Evolutionary conservation across 1,140 invertebrate genomes (phyloP).

Genomic region (Eriocheir sinensis): DNA sequence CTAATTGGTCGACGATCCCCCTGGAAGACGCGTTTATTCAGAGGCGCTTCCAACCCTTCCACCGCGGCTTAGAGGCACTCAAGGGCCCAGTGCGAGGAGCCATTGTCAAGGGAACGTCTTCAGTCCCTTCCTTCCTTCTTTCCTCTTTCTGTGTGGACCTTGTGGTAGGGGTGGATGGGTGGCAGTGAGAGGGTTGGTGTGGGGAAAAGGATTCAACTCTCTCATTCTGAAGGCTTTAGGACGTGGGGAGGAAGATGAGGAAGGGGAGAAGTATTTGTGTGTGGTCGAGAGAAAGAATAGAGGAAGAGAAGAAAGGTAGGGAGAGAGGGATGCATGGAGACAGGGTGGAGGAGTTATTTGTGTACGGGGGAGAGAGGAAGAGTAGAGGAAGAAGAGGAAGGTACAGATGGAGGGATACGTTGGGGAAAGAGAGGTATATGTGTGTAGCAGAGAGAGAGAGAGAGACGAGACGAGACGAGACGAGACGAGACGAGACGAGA

Average conservation of each 20-base stretch:
- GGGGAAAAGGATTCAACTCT: no score
- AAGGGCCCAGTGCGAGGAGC: not conserved
- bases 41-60: not conserved
- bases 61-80: not conserved
- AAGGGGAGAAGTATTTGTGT: no score
- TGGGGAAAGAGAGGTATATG: not conserved
- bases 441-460: not conserved
- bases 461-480: no score
- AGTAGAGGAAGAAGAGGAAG: not conserved
- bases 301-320: not conserved
- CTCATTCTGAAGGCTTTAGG: no score
- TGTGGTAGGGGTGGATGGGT: not conserved
- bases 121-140: no score
- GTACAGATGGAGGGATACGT: not conserved
- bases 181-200: no score
- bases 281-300: no score
- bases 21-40: not conserved
- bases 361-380: not conserved
- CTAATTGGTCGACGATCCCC: not conserved
- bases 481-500: no score
- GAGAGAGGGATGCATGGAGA: not conserved
- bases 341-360: not conserved
- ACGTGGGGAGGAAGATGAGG: not conserved
- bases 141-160: not conserved
- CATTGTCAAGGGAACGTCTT: not conserved